phyloP scores from a whole-genome alignment of 2,888 invertebrate species.

The Anoncus sp. region DNA sequence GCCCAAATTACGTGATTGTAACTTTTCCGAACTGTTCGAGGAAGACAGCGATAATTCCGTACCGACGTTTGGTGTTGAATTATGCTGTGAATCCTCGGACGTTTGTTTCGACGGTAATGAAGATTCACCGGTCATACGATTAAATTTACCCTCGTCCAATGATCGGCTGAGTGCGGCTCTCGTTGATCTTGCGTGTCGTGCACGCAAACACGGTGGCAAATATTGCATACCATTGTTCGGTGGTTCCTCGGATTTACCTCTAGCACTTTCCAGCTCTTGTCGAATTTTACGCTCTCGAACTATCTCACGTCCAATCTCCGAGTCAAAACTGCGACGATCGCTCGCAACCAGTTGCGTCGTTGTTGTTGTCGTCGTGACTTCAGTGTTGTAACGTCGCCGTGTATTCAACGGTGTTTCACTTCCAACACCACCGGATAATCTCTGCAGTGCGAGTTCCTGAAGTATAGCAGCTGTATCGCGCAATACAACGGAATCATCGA shows the following conservation, averaged over 20 bases:
- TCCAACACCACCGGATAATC: slow-evolving; percentile 78
- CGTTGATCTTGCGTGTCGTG: slow-evolving; percentile 81
- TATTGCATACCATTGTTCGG: slow-evolving; percentile 71
- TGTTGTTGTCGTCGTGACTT: slow-evolving; percentile 61
- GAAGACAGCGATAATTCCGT: slow-evolving; percentile 68
- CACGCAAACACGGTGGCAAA: slow-evolving; percentile 86
- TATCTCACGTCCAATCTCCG: slow-evolving; percentile 84
- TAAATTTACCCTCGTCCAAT: slow-evolving; percentile 81
- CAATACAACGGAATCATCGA: slow-evolving; percentile 76
- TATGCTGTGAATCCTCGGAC: slow-evolving; percentile 80
- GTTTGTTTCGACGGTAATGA: slow-evolving; percentile 80
- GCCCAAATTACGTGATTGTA: slow-evolving; percentile 76
- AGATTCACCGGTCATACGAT: slow-evolving; percentile 79
- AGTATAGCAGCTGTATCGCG: slow-evolving; percentile 80
- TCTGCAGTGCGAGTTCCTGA: slow-evolving; percentile 80
- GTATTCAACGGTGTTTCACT: slow-evolving; percentile 72
- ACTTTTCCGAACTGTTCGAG: slow-evolving; percentile 70
- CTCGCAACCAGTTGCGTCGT: slow-evolving; percentile 63
- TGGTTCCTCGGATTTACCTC: slow-evolving; percentile 78
- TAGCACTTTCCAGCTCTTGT: slow-evolving; percentile 80
- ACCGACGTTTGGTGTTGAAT: slow-evolving; percentile 81
- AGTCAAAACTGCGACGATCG: slow-evolving; percentile 83
- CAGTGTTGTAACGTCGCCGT: slow-evolving; percentile 74
- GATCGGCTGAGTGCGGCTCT: slow-evolving; percentile 80
- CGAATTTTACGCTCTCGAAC: slow-evolving; percentile 83